These are phyloP conservation scores for Capitella teleta DNA, from an alignment of 1,140 invertebrate genomes.

Conservation along the genomic window DNA sequence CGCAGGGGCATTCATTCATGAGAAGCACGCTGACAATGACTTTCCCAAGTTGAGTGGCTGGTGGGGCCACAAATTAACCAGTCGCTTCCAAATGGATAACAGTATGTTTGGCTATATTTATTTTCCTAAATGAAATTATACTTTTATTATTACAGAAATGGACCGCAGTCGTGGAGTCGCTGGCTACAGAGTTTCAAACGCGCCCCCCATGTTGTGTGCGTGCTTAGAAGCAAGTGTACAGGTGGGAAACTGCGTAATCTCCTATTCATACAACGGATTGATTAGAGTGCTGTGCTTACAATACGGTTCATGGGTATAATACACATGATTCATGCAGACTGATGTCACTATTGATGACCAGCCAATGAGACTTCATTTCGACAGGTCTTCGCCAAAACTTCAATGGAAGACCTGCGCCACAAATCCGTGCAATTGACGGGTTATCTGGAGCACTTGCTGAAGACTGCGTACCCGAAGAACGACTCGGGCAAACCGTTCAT, in stretches of 20 bases:
- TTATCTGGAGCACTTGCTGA: constrained; percentile 47
- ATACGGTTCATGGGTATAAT: not conserved
- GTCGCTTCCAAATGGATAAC: constrained; percentile 46
- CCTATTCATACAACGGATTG: no score
- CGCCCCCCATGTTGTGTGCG: constrained; percentile 47
- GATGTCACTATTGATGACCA: not conserved
- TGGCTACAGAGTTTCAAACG: constrained; percentile 48
- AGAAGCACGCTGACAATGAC: constrained; percentile 24
- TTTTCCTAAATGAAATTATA: not conserved
- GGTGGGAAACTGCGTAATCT: constrained; percentile 24
- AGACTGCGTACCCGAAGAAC: constrained; percentile 10
- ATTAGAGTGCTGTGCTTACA: no score
- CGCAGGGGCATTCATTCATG: constrained; percentile 46
- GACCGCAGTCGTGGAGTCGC: constrained; percentile 42
- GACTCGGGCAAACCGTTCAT: constrained; percentile 18
- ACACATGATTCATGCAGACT: not conserved
- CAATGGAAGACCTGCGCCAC: constrained; percentile 39
- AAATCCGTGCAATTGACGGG: constrained; percentile 50
- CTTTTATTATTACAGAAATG: constrained; percentile 29
- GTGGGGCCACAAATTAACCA: constrained; percentile 44
- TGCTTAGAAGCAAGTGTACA: constrained; percentile 47
- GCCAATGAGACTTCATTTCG: constrained; percentile 1
- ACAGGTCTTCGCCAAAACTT: constrained; percentile 48
- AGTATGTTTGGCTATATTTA: constrained; percentile 17
- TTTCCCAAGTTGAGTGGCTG: constrained; percentile 42